These are phyloP conservation scores for Enteromius treurensis DNA, from an alignment of 2,797 vertebrate species.

Conservation along the genomic window DNA sequence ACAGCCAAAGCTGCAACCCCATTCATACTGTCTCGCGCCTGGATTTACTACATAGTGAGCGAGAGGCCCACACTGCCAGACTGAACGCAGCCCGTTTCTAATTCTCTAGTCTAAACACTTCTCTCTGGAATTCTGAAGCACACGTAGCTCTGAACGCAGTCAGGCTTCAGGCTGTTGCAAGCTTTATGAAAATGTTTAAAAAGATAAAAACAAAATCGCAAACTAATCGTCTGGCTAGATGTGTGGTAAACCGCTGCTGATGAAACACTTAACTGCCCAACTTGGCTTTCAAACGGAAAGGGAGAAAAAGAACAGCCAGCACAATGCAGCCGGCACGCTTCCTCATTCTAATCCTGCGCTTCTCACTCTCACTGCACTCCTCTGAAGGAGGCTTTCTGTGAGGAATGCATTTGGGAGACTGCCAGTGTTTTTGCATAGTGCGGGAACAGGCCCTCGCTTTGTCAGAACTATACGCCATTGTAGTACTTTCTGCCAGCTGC, in stretches of 20 bases:
- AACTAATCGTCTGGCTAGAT: not conserved
- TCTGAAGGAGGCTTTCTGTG: conserved; percentile 53
- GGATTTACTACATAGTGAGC: conserved; percentile 36
- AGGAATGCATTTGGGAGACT: conserved; percentile 58
- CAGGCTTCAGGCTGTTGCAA: not conserved
- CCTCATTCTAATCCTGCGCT: conserved; percentile 6
- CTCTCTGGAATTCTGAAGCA: conserved; percentile 2
- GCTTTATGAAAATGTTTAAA: not conserved
- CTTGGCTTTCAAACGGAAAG: conserved; percentile 13
- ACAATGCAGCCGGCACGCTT: conserved; percentile 1
- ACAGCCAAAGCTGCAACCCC: conserved; percentile 22
- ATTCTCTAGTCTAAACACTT: conserved; percentile 29
- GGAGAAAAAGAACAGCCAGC: conserved; percentile 5
- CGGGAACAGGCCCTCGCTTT: conserved; percentile 64
- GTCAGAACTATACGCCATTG: conserved; percentile 54
- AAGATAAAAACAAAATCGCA: not conserved
- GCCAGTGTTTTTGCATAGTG: conserved; percentile 56
- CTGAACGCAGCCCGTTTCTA: not conserved
- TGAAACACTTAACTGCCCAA: not conserved
- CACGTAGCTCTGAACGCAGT: not conserved
- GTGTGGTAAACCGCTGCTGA: conserved; percentile 23
- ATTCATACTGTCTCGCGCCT: conserved; percentile 8
- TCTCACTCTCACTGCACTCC: conserved; percentile 21
- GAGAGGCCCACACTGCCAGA: conserved; percentile 23
- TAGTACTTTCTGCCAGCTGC: conserved; percentile 54